phyloP scores from a whole-genome alignment of 2,113 vertebrate genomes.

The Albula goreensis region DNA sequence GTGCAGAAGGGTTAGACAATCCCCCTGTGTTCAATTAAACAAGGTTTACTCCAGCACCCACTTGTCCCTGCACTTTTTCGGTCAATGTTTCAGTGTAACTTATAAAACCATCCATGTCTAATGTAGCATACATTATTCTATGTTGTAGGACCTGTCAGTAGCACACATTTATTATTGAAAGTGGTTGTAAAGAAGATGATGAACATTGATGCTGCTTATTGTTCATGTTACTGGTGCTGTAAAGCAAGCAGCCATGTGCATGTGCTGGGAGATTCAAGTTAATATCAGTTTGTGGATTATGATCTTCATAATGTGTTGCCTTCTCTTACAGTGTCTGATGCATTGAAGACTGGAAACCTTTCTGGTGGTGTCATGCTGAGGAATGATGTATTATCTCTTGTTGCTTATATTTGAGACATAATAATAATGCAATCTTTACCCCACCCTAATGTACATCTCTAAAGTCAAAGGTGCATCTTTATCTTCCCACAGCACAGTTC shows the following conservation, averaged over 20 bases:
- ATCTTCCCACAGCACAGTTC: background rate
- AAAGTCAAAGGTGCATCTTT: background rate
- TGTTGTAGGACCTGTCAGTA: too few relatives aligned
- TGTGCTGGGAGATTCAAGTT: background rate
- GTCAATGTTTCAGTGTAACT: too few relatives aligned
- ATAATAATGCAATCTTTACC: background rate
- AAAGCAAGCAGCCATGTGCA: background rate
- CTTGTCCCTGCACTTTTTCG: too few relatives aligned
- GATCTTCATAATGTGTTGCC: background rate
- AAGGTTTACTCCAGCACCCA: too few relatives aligned
- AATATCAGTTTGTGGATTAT: background rate
- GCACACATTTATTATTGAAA: background rate
- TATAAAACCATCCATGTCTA: too few relatives aligned
- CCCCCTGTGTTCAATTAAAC: too few relatives aligned
- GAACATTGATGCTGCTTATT: background rate
- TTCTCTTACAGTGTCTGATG: background rate
- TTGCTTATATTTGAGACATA: background rate
- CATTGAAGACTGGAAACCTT: background rate
- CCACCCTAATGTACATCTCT: background rate
- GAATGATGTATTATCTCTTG: background rate
- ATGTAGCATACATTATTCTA: too few relatives aligned
- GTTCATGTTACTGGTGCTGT: background rate
- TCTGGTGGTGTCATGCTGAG: background rate
- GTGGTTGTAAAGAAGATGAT: background rate
- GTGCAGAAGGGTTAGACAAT: too few relatives aligned